Evolutionary conservation across 2,888 invertebrate species (phyloP).

Genomic region (Minunthozetes semirufus): DNA sequence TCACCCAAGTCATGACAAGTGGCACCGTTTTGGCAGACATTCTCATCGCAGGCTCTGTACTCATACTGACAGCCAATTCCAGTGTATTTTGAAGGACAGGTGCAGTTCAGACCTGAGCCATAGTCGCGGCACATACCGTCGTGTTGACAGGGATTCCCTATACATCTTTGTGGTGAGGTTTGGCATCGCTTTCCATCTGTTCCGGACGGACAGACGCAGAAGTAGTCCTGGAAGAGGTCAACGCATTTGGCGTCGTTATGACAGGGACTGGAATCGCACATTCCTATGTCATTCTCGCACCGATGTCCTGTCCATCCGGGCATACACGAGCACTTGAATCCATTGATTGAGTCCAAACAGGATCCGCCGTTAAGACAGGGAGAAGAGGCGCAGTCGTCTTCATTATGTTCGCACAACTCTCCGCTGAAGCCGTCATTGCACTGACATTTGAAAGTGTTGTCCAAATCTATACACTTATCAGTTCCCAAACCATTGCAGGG

Average conservation of each 20-base stretch:
- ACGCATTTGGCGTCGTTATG: slow-evolving; percentile 87
- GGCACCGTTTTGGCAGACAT: slow-evolving; percentile 84
- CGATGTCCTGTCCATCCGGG: slow-evolving; percentile 79
- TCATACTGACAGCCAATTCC: slow-evolving; percentile 89
- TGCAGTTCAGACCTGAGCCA: slow-evolving; percentile 87
- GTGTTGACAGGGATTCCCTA: slow-evolving; percentile 91
- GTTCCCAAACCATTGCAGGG: slow-evolving; percentile 86
- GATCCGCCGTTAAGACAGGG: slow-evolving; percentile 84
- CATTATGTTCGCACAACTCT: slow-evolving; percentile 62
- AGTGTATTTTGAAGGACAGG: slow-evolving; percentile 75
- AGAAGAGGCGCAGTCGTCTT: slow-evolving; percentile 59
- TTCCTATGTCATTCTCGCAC: slow-evolving; percentile 79
- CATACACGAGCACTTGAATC: slow-evolving; percentile 71
- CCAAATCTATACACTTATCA: slow-evolving; percentile 74
- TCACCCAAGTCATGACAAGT: slow-evolving; percentile 56
- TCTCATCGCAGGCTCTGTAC: slow-evolving; percentile 57
- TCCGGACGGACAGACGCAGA: slow-evolving; percentile 73
- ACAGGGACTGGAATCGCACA: slow-evolving; percentile 74
- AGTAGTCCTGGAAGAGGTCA: slow-evolving; percentile 60
- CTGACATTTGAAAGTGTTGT: slow-evolving; percentile 59
- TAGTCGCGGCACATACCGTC: slow-evolving; percentile 92
- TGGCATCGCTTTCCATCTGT: slow-evolving; percentile 96
- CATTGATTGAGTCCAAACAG: slow-evolving; percentile 76
- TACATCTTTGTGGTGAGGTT: slow-evolving; percentile 88
- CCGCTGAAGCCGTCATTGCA: slow-evolving; percentile 85